phyloP scores from a whole-genome alignment of 2,888 invertebrate genomes.

The Elysia crispata region DNA sequence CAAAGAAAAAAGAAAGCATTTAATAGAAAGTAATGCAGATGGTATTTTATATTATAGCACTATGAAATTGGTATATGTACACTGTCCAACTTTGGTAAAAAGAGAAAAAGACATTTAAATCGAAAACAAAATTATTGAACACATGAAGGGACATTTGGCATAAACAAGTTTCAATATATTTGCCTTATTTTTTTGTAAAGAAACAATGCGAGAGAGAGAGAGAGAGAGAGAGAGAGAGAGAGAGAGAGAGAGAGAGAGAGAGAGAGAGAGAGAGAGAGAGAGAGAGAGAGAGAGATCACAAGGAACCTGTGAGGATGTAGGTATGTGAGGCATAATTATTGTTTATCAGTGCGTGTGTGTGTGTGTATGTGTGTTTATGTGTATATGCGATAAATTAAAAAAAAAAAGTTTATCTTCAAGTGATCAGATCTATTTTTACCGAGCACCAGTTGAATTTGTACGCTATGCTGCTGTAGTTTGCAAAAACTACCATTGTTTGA shows the following conservation, averaged over 20 bases:
- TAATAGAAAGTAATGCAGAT: too few species aligned
- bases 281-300: not conserved
- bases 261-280: slow-evolving; percentile 10
- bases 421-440: too few species aligned
- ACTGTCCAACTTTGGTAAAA: not conserved
- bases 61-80: not conserved
- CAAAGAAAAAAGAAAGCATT: not conserved
- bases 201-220: not conserved
- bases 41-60: not conserved
- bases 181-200: too few species aligned
- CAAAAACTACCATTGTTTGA: too few species aligned
- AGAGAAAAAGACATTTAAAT: not conserved
- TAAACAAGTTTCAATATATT: too few species aligned
- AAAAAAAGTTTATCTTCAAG: too few species aligned
- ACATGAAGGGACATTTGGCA: too few species aligned
- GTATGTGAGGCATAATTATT: too few species aligned
- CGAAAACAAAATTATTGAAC: not conserved
- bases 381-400: not conserved
- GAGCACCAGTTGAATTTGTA: too few species aligned
- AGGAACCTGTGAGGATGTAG: not conserved
- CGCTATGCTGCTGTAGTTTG: too few species aligned
- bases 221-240: not conserved
- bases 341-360: not conserved
- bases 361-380: slow-evolving; percentile 7
- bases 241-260: not conserved